A percentile compares a stretch with the other conserved stretches of the same genome.
phyloP scores from a whole-genome alignment of 1,140 invertebrate genomes.

The Bombus huntii region DNA sequence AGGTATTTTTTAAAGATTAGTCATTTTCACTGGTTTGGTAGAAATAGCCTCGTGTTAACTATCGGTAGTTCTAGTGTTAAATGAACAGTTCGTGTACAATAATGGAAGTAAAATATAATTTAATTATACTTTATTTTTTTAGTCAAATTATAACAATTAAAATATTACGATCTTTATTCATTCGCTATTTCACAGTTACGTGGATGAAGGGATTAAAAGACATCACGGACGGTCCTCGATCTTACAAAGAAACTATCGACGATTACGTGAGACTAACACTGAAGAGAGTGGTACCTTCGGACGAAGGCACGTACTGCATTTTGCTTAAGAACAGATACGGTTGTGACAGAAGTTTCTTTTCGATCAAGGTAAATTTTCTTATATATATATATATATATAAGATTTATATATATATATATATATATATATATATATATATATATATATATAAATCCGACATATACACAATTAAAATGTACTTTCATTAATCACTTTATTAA shows the following conservation, averaged over 20 bases:
- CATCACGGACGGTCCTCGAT: constrained; percentile 89
- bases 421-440: no score
- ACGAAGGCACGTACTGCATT: constrained; percentile 97
- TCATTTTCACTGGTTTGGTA: no score
- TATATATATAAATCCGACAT: not conserved
- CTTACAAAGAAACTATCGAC: constrained; percentile 91
- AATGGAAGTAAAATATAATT: no score
- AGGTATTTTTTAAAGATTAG: no score
- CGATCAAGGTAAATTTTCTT: constrained; percentile 86
- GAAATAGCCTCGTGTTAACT: no score
- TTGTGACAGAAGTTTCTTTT: constrained; percentile 92
- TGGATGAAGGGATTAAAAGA: constrained; percentile 94
- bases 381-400: no score
- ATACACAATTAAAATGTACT: not conserved
- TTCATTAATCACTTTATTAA: not conserved
- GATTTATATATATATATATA: no score
- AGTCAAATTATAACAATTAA: not conserved
- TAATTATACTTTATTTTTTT: no score
- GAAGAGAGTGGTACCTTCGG: constrained; percentile 91
- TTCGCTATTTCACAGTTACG: constrained; percentile 84
- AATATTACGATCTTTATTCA: not conserved
- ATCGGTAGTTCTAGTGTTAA: not conserved
- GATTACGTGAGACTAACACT: constrained; percentile 94
- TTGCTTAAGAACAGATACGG: constrained; percentile 95
- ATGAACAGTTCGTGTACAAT: not conserved